phyloP scores from a whole-genome alignment of 2,113 vertebrate genomes.

The Rafetus swinhoei region DNA sequence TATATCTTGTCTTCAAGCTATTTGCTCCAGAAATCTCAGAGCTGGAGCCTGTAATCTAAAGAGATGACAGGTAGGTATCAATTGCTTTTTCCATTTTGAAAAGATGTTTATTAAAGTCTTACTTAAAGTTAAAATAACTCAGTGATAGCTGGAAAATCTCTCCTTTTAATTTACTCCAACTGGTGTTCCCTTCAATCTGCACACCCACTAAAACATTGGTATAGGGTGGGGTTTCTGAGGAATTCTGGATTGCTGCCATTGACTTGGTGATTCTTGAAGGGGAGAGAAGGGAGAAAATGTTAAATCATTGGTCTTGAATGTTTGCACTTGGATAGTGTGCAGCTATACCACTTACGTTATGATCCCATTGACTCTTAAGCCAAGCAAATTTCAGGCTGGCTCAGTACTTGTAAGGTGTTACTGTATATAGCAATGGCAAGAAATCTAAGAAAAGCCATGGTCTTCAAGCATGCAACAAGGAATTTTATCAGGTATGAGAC shows the following conservation, averaged over 20 bases:
- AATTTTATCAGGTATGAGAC: background rate
- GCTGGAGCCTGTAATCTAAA: background rate
- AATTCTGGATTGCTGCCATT: background rate
- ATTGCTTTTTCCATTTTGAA: conserved; percentile 39
- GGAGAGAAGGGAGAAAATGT: background rate
- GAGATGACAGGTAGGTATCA: background rate
- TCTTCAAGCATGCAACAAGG: background rate
- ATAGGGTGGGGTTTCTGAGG: accelerated
- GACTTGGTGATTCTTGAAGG: background rate
- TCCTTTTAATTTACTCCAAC: background rate
- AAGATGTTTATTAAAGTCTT: background rate
- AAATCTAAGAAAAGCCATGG: background rate
- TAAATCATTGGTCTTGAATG: background rate
- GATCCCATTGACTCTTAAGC: background rate
- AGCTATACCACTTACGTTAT: background rate
- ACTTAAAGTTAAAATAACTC: conserved; percentile 15
- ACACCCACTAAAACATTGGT: background rate
- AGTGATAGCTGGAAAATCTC: background rate
- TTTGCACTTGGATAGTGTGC: background rate
- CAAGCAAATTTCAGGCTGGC: background rate
- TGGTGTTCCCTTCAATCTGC: background rate
- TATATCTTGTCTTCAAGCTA: background rate
- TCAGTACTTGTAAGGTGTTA: background rate
- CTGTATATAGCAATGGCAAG: background rate
- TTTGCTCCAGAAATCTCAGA: background rate